Conservation (phyloP, 2,797 vertebrate species). For the Graptemys geographica region DNA sequence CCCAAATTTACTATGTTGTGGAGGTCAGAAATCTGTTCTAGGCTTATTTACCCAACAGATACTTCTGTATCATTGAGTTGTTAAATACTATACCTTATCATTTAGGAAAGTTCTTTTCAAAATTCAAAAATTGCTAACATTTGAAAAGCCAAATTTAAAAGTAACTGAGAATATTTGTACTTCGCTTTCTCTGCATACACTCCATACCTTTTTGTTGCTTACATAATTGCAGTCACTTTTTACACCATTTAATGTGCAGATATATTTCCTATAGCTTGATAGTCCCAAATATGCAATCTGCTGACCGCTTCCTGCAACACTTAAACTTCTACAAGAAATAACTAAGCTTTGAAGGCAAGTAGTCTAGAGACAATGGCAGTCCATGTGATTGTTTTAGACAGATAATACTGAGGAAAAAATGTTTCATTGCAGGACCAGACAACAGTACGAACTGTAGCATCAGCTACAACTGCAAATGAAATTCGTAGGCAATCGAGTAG, state of each 20-base stretch:
- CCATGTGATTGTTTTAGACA: constrained; percentile 68
- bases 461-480: constrained; percentile 92
- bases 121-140: constrained; percentile 49
- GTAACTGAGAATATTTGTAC: constrained; percentile 61
- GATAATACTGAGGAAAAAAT: constrained; percentile 83
- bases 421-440: constrained; percentile 92
- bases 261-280: constrained; percentile 55
- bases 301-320: constrained; percentile 40
- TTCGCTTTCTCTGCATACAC: constrained; percentile 77
- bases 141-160: constrained; percentile 36
- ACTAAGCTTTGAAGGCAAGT: constrained; percentile 74
- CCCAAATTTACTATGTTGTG: constrained; percentile 54
- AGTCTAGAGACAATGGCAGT: constrained; percentile 67
- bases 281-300: constrained; percentile 49
- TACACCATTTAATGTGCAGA: constrained; percentile 64
- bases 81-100: constrained; percentile 39
- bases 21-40: constrained; percentile 32
- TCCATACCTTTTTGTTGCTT: constrained; percentile 76
- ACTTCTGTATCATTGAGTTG: constrained; percentile 48
- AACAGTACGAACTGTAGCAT: constrained; percentile 93
- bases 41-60: constrained; percentile 54
- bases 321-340: constrained; percentile 57
- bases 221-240: constrained; percentile 76
- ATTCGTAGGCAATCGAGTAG: constrained; percentile 98
- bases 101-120: constrained; percentile 27